Percentiles rank a stretch among this genome's conserved stretches.
phyloP scores from a whole-genome alignment of 92 coral and sea anemone genomes.

The Zoanthus gigantus region DNA sequence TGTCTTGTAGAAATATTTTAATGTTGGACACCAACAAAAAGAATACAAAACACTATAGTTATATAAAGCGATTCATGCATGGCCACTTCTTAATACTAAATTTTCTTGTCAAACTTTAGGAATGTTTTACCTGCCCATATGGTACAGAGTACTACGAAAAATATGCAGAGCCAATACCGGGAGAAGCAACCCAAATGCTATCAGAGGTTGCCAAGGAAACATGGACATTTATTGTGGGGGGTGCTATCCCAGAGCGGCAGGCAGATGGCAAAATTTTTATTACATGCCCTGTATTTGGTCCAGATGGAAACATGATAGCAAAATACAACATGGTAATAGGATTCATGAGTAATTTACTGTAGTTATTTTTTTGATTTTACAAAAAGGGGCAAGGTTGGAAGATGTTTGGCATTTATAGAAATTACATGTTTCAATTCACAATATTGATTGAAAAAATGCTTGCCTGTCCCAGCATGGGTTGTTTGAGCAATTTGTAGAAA shows the following conservation, averaged over 20 bases:
- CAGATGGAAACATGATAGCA: slow-evolving; percentile 87
- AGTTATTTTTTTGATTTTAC: too few species aligned
- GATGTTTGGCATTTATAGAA: too few species aligned
- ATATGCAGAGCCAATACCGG: slow-evolving; percentile 96
- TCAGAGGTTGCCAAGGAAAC: slow-evolving; percentile 93
- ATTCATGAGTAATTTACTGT: background rate
- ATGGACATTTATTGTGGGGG: slow-evolving; percentile 83
- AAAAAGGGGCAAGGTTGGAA: too few species aligned
- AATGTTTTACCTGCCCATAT: slow-evolving; percentile 97
- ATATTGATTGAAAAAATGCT: too few species aligned
- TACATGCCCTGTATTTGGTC: slow-evolving; percentile 86
- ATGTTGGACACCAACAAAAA: too few species aligned
- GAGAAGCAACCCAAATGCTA: slow-evolving; percentile 85
- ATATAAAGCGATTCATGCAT: too few species aligned
- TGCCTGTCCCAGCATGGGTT: too few species aligned
- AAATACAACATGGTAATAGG: slow-evolving; percentile 85
- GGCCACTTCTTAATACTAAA: background rate
- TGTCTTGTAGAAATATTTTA: too few species aligned
- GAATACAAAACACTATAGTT: too few species aligned
- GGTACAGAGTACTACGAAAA: slow-evolving; percentile 94
- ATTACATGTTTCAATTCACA: too few species aligned
- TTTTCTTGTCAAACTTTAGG: slow-evolving; percentile 50
- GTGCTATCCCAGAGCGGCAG: slow-evolving; percentile 92
- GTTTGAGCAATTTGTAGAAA: too few species aligned
- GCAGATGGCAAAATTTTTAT: slow-evolving; percentile 83